Percentiles rank a stretch among this genome's conserved stretches.
These are phyloP conservation scores for Calephelis perditalis DNA, from an alignment of 2,888 invertebrate species.

Conservation along the genomic window DNA sequence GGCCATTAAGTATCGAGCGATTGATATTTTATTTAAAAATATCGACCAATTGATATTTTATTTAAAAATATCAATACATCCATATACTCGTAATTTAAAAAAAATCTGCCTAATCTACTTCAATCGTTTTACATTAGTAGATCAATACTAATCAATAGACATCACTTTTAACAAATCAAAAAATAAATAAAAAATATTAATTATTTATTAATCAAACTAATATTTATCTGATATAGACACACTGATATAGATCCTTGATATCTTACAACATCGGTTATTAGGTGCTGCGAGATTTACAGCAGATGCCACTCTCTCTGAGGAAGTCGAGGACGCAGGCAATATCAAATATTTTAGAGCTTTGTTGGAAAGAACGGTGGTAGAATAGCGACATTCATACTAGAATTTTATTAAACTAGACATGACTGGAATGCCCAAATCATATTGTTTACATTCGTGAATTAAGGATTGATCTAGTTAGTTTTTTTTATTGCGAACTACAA, in stretches of 20 bases:
- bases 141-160: too few relatives aligned
- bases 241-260: constrained; percentile 30
- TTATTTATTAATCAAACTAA: constrained; percentile 18
- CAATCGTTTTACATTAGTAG: too few relatives aligned
- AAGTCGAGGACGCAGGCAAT: constrained; percentile 31
- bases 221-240: constrained; percentile 21
- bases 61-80: too few relatives aligned
- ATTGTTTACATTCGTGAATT: constrained; percentile 11
- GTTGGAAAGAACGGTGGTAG: constrained; percentile 28
- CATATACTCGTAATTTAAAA: too few relatives aligned
- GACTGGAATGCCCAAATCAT: neutral
- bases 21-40: too few relatives aligned
- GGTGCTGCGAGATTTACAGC: constrained; percentile 29
- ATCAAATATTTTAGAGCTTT: constrained; percentile 33
- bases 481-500: constrained; percentile 10
- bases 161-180: too few relatives aligned
- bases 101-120: too few relatives aligned
- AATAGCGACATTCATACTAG: constrained; percentile 25
- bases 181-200: too few relatives aligned
- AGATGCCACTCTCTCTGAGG: constrained; percentile 33
- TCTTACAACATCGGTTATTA: constrained; percentile 29
- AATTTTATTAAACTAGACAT: constrained; percentile 23
- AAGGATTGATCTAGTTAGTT: constrained; percentile 8
- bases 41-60: too few relatives aligned
- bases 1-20: too few relatives aligned